Base-by-base conservation (phyloP, 2,888 invertebrate species). In the Beris morrisii region DNA sequence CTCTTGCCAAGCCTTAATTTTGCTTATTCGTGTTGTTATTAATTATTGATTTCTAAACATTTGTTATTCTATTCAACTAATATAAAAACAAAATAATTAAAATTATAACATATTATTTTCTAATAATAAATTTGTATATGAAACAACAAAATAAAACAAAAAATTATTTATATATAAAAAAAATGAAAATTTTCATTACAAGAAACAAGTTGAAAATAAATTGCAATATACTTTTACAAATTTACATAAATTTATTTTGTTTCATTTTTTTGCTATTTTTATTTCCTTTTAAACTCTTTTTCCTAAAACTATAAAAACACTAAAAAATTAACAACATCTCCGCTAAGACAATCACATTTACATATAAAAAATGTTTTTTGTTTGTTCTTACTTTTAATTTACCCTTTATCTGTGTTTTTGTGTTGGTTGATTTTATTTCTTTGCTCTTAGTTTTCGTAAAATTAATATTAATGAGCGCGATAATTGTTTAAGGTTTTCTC, bases 251-350 rank as follows among this genome's bases (percentile, higher is more conserved):
- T 38, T 38, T 38, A 38, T 38, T 38, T 5, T 11, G 15, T 30
- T 53, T 48, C 48, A 9, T n/a, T 53, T 53, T 53, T 13, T 13
- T 50, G 45, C 45, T 45, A 12, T 15, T 50, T 50, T 50, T 50
- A 22, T 22, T 22, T 22, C 53, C 13, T 28, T n/a, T 53, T 53
- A 22, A 22, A 53, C 28, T 46, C 45, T 61, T 32, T 38, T 63
- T 52, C 32, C 31, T 52, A 38, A 63, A 63, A 63, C 52, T 52
- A 63, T 53, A 63, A 63, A 52, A 53, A 63, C 63, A 63, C 63
- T 63, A 64, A 55, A 64, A 64, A 64, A 64, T 64, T 48, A 64
- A 64, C 64, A 64, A 46, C 55, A 55, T 64, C 64, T 44, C 46
- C 54, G 46, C 58, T 58, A 58, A 53, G 46, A 55, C 64, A 64